Evolutionary conservation across 2,888 invertebrate genomes (phyloP), one percentile per base, ranked within the genome.

Genomic region (Platycheirus rosarum): DNA sequence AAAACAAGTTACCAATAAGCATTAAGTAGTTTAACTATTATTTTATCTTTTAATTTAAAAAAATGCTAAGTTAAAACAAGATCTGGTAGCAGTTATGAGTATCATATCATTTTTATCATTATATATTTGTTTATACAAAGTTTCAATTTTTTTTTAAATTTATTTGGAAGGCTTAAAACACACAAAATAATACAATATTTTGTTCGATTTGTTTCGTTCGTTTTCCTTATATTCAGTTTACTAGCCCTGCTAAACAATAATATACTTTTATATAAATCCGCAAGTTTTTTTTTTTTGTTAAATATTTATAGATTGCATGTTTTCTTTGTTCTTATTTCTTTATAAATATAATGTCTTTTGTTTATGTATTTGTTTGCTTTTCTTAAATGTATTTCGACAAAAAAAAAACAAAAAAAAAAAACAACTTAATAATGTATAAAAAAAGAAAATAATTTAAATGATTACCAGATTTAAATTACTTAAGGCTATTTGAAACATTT

Each of bases 281-380:
- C 51, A 23, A 6, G 23, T 23, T 23, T n/a, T n/a, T 16, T 9
- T 35, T 35, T 32, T 35, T 32, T 53, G 23, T 68, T 32, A 44
- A 57, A 32, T 69, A 37, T 53, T 32, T 69, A 35, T 60, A 62
- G 18, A 60, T 40, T 60, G 49, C 35, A 60, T 42, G 53, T 57
- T 60, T 16, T 35, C 8, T 29, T 35, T 57, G 18, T 37, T 65
- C 35, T 46, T 66, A 44, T 62, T 60, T 51, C 40, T 49, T 60
- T 62, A 62, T 62, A 68, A 68, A 73, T 68, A 62, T 37, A 78
- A 62, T 62, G 11, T 51, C n/a, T 51, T 51, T 51, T 14, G 16
- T 32, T 5, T 14, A 0, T 29, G 46, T 65, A 29, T 70, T 68
- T 75, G 49, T 75, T 60, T 48, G n/a, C 32, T 48, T 62, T 57